Base-by-base conservation (phyloP, 2,888 invertebrate species). In the Pyrrhia umbra region DNA sequence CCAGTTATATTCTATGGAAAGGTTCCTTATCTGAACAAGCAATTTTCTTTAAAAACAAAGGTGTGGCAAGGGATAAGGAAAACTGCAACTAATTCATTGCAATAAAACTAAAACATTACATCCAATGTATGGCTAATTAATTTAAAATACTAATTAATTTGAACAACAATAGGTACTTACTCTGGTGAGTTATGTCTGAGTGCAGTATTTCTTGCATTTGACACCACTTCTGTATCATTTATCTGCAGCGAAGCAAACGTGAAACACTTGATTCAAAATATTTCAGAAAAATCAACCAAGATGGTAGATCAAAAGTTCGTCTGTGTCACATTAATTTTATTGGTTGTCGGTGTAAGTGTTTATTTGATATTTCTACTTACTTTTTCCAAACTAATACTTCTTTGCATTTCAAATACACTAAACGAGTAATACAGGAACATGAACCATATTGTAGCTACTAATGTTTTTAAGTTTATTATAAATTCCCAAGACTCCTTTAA, bases 361-460 rank as follows among this genome's bases (percentile, higher is more conserved):
- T 34, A 43, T 27, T 18, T 43, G 6, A 43, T 56, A 47, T 40
- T 49, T 59, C 20, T 61, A 78, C 84, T 80, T 80, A 89, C 94
- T 82, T 89, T 92, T 86, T 92, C 92, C 71, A 91, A 90, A 86
- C 92, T 93, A 65, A 78, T 78, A 85, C 91, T 90, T 80, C 86
- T 93, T 88, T 88, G 85, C 94, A 94, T 94, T 92, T 94, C 93
- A 90, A 90, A 82, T 71, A 90, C 88, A 86, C 80, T 85, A 85
- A 91, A 90, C 63, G 84, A 90, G 81, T 90, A 90, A 80, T 86
- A 83, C 65, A 89, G 77, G 75, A 87, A 90, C 75, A 81, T 77
- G 78, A 83, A 88, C 88, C 93, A 94, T 94, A 90, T 85, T 93
- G 89, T 68, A 80, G 69, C 79, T 72, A 91, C 60, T 77, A 89